Conservation (phyloP, 2,113 vertebrate genomes). For the Scophthalmus maximus region DNA sequence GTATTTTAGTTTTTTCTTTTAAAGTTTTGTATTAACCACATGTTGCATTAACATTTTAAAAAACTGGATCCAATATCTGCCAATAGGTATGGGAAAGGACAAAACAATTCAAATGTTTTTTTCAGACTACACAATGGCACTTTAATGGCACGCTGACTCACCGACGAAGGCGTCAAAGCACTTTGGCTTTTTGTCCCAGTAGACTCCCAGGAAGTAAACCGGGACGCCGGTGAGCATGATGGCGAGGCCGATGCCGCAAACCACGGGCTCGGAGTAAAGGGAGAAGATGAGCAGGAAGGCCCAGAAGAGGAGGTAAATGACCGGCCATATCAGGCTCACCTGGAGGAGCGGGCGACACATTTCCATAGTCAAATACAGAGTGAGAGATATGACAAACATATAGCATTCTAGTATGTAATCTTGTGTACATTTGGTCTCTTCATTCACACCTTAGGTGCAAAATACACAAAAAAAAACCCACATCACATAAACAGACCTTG, state of each 20-base stretch:
- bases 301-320: conserved; percentile 93
- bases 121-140: too few relatives aligned
- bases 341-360: conserved; percentile 62
- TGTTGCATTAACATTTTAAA: too few relatives aligned
- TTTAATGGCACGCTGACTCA: conserved; percentile 81
- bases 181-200: conserved; percentile 91
- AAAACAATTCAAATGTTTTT: too few relatives aligned
- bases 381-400: background rate
- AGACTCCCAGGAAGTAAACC: conserved; percentile 91
- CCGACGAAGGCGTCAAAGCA: conserved; percentile 86
- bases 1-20: too few relatives aligned
- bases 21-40: too few relatives aligned
- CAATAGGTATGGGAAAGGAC: too few relatives aligned
- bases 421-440: background rate
- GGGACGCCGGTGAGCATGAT: conserved; percentile 94
- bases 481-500: conserved; percentile 86
- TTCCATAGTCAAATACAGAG: background rate
- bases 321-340: conserved; percentile 90
- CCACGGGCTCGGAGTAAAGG: conserved; percentile 91
- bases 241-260: conserved; percentile 91
- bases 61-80: too few relatives aligned
- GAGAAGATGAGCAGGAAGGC: conserved; percentile 93
- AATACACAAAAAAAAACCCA: too few relatives aligned
- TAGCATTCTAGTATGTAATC: too few relatives aligned
- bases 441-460: background rate